phyloP scores from a whole-genome alignment of 1,140 invertebrate genomes.

The Andricus grossulariae region DNA sequence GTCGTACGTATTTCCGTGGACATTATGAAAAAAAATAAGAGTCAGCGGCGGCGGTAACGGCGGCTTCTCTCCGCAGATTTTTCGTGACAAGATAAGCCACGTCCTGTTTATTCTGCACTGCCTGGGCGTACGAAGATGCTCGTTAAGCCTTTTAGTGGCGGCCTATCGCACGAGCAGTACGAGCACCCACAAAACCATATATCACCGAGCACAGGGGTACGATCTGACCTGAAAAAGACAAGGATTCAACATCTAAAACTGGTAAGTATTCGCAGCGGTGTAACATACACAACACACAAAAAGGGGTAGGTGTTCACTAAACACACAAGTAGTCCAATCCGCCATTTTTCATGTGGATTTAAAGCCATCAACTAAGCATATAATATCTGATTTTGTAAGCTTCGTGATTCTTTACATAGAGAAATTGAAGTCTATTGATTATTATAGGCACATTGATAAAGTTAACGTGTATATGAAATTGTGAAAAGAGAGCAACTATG shows the following conservation, averaged over 20 bases:
- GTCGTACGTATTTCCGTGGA: conserved; percentile 45
- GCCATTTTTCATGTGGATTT: no score
- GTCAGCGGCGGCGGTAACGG: conserved; percentile 35
- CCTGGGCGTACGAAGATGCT: conserved; percentile 72
- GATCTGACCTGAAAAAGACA: conserved; percentile 57
- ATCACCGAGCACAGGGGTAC: conserved; percentile 61
- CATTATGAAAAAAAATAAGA: conserved; percentile 42
- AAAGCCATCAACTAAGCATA: no score
- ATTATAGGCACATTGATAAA: no score
- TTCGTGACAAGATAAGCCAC: conserved; percentile 76
- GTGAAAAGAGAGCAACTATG: no score
- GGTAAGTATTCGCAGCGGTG: conserved; percentile 40
- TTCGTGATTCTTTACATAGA: no score
- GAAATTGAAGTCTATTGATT: no score
- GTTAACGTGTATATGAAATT: no score
- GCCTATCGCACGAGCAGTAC: conserved; percentile 68
- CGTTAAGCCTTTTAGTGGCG: conserved; percentile 74
- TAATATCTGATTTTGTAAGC: no score
- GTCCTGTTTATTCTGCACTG: conserved; percentile 72
- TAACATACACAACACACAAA: background rate
- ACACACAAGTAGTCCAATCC: background rate
- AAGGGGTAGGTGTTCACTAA: background rate
- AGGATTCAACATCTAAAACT: conserved; percentile 58
- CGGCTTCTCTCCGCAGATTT: conserved; percentile 69
- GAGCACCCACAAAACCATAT: conserved; percentile 68